phyloP scores from a whole-genome alignment of 2,113 vertebrate genomes.

The Plotosus lineatus region DNA sequence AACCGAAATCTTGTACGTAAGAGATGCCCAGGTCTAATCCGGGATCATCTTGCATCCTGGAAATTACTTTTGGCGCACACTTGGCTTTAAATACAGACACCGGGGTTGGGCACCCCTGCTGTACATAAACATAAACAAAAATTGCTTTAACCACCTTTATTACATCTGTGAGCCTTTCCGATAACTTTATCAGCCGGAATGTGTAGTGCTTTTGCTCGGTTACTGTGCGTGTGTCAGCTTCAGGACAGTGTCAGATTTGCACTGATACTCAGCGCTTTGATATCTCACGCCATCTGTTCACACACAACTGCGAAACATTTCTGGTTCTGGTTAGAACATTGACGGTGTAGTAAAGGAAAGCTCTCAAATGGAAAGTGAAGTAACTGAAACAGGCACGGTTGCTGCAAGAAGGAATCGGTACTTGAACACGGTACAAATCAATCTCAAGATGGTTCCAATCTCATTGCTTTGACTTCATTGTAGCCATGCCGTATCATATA shows the following conservation, averaged over 20 bases:
- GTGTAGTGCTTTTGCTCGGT: not conserved
- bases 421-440: constrained; percentile 16
- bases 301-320: constrained; percentile 71
- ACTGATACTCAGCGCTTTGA: not conserved
- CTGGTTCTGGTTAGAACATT: constrained; percentile 24
- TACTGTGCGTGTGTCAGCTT: not conserved
- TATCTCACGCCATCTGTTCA: constrained; percentile 59
- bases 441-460: constrained; percentile 58
- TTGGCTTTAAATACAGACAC: not conserved
- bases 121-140: not conserved
- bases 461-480: constrained; percentile 73
- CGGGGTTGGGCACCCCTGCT: not conserved
- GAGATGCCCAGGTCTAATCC: too few relatives aligned
- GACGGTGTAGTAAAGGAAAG: not conserved
- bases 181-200: not conserved
- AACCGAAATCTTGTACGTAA: not conserved
- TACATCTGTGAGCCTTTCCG: not conserved
- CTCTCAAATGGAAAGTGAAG: not conserved
- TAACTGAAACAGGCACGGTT: not conserved
- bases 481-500: constrained; percentile 72
- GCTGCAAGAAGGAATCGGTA: not conserved
- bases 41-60: not conserved
- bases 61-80: not conserved
- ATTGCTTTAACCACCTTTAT: not conserved
- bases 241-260: not conserved